These are phyloP conservation scores for Rhagoletis pomonella DNA, from an alignment of 1,140 invertebrate genomes.

Conservation along the genomic window DNA sequence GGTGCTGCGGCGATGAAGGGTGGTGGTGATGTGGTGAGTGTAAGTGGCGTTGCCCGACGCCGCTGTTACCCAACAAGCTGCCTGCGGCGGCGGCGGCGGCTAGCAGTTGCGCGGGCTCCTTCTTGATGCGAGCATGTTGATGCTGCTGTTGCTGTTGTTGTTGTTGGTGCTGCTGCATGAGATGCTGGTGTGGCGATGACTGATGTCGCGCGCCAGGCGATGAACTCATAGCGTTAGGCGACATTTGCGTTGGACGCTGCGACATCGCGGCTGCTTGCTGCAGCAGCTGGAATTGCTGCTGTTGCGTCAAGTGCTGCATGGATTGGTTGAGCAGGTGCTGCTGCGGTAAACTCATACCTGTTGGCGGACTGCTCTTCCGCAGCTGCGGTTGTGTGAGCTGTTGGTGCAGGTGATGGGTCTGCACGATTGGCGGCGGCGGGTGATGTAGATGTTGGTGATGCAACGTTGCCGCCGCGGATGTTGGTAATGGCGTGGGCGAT, in stretches of 20 bases:
- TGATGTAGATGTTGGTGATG: slow-evolving; percentile 58
- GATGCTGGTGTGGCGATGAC: slow-evolving; percentile 74
- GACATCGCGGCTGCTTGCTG: slow-evolving; percentile 72
- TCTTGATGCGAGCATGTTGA: slow-evolving; percentile 73
- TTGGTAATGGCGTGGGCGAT: slow-evolving; percentile 60
- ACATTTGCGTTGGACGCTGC: slow-evolving; percentile 75
- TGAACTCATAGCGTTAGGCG: slow-evolving; percentile 68
- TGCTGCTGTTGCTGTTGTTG: slow-evolving; percentile 75
- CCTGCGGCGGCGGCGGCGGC: slow-evolving; percentile 20
- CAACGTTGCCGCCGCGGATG: slow-evolving; percentile 58
- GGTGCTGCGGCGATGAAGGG: slow-evolving; percentile 63
- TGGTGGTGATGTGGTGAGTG: slow-evolving; percentile 64
- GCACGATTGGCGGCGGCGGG: slow-evolving; percentile 66
- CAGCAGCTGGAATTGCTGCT: slow-evolving; percentile 68
- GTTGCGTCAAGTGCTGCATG: slow-evolving; percentile 71
- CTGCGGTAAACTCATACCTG: slow-evolving; percentile 68
- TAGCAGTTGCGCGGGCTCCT: slow-evolving; percentile 73
- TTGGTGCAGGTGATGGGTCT: slow-evolving; percentile 71
- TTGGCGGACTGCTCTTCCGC: slow-evolving; percentile 70
- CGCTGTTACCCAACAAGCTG: slow-evolving; percentile 63
- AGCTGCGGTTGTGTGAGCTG: slow-evolving; percentile 70
- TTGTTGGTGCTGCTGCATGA: slow-evolving; percentile 68
- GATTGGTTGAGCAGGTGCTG: slow-evolving; percentile 71
- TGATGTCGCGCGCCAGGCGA: slow-evolving; percentile 74
- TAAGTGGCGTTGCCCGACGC: slow-evolving; percentile 61